These are phyloP conservation scores for Cepphus grylle DNA, from an alignment of 2,113 vertebrate genomes.

Conservation along the genomic window DNA sequence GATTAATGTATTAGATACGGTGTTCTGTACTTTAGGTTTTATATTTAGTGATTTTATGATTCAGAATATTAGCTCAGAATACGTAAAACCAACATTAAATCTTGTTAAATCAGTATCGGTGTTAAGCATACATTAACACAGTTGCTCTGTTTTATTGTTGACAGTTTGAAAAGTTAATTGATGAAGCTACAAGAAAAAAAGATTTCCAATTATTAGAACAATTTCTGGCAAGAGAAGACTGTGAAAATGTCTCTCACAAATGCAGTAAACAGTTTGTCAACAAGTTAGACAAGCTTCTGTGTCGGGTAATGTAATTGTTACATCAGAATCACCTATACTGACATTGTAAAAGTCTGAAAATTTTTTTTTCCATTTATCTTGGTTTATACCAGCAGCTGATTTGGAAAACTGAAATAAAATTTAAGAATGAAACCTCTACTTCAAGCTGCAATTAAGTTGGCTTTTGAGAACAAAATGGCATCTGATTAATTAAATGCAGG, in stretches of 20 bases:
- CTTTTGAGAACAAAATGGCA: neutral
- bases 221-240: conserved; percentile 74
- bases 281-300: conserved; percentile 87
- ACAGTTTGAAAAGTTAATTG: conserved; percentile 85
- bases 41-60: neutral
- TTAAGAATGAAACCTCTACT: neutral
- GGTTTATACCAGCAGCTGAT: neutral
- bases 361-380: neutral
- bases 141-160: conserved; percentile 6
- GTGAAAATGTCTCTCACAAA: conserved; percentile 70
- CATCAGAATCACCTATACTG: neutral
- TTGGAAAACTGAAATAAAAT: neutral
- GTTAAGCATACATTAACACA: neutral
- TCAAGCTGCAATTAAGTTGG: neutral
- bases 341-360: neutral
- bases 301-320: conserved; percentile 73
- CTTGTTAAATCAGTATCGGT: neutral
- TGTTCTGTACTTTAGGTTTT: neutral
- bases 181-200: conserved; percentile 79
- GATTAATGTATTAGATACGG: neutral
- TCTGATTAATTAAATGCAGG: neutral
- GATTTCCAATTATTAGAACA: conserved; percentile 74
- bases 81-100: neutral
- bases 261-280: conserved; percentile 85
- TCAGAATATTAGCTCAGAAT: neutral